Base-by-base conservation (phyloP, 1,140 invertebrate genomes). In the Anoplophora glabripennis region DNA sequence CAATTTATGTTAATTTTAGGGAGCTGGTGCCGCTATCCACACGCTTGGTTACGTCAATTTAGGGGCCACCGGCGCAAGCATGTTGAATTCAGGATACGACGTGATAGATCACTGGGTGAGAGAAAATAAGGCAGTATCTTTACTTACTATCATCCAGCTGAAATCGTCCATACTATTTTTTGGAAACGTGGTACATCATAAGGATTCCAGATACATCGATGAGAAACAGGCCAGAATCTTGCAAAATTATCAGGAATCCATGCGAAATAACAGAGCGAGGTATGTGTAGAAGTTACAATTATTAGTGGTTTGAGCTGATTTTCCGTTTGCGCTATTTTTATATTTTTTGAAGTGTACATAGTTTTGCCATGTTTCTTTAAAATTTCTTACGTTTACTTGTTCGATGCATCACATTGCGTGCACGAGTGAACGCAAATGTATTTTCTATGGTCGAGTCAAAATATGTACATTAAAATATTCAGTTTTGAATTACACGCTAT, bases 151-250 rank as follows among this genome's bases (percentile, higher is more conserved):
- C n/a, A 45, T 77, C n/a, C 76, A 78, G 59, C 55, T 78, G 10
- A 64, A 66, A 17, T 68, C 77, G 3, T 76, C 76, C 9, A 41
- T 76, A 15, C 57, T 77, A 5, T 77, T 78, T 64, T 75, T 78
- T 48, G 71, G 68, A 11, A 70, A 77, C 59, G 68, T 75, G 5
- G 64, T 76, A 3, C 70, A 76, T 21, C 73, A 69, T 59, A 64
- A 69, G 4, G 75, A 71, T 21, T 49, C 59, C 38, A 68, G 63
- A 0, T 70, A 77, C 14, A 66, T 77, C 45, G 65, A 73, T 47
- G 72, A 77, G 61, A 66, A 68, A 8, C 75, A 77, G 64, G 61
- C 62, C 5, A 58, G 48, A 42, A 52, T 46, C 7, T 53, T 75
- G 21, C 21, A 57, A 35, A 63, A 71, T 37, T 68, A 63, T 48